These are phyloP conservation scores for Nasonia oneida DNA, from an alignment of 2,888 invertebrate genomes.

Conservation along the genomic window DNA sequence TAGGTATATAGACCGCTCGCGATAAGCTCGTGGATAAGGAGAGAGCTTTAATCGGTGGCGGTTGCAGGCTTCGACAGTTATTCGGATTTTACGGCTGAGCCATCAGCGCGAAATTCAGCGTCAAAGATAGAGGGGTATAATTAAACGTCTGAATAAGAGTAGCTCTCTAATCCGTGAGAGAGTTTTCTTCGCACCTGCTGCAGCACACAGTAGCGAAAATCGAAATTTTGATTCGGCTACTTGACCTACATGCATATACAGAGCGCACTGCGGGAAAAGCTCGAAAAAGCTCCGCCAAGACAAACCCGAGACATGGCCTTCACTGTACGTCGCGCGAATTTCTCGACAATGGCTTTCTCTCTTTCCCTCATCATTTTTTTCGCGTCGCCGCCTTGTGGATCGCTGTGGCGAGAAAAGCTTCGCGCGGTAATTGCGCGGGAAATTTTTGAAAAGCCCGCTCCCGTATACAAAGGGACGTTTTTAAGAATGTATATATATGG, in stretches of 20 bases:
- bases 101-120: too few relatives aligned
- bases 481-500: background rate
- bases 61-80: too few relatives aligned
- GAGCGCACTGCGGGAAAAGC: background rate
- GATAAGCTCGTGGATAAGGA: too few relatives aligned
- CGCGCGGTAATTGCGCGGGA: conserved; percentile 10
- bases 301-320: background rate
- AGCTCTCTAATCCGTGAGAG: background rate
- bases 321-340: background rate
- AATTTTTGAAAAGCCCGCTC: background rate
- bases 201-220: conserved; percentile 4
- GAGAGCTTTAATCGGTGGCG: too few relatives aligned
- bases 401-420: background rate
- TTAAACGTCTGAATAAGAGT: too few relatives aligned
- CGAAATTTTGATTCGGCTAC: conserved; percentile 42
- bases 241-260: conserved; percentile 41
- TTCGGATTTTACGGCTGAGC: too few relatives aligned
- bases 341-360: conserved; percentile 15
- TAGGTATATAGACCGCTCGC: too few relatives aligned
- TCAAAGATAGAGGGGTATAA: too few relatives aligned
- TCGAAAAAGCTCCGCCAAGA: background rate
- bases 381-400: background rate
- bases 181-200: background rate
- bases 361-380: background rate
- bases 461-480: background rate